Evolutionary conservation across 1,140 invertebrate species (phyloP).

Genomic region (Calliphora vicina): DNA sequence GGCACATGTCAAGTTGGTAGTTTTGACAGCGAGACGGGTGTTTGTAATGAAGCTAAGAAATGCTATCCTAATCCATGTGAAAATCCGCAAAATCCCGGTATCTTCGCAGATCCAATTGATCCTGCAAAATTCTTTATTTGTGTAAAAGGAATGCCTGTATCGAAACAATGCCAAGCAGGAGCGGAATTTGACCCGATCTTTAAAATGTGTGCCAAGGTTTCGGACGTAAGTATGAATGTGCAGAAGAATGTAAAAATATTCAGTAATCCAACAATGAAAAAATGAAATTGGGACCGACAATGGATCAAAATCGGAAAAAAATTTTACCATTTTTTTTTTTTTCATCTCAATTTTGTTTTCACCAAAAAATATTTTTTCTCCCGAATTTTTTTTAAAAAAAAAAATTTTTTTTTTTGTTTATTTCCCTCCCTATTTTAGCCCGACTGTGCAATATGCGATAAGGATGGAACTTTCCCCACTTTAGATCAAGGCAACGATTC

Average conservation of each 20-base stretch:
- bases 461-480: conserved; percentile 40
- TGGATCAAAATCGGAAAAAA: no score
- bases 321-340: no score
- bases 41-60: conserved; percentile 22
- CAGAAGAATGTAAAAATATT: no score
- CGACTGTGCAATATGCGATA: conserved; percentile 37
- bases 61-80: conserved; percentile 31
- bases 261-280: no score
- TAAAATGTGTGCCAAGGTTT: no score
- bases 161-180: not conserved
- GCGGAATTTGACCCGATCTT: not conserved
- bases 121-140: conserved; percentile 33
- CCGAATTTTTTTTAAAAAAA: no score
- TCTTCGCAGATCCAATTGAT: not conserved
- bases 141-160: not conserved
- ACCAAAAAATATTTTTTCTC: no score
- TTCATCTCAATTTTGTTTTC: no score
- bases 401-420: no score
- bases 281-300: no score
- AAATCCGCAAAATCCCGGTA: not conserved
- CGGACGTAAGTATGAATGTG: no score
- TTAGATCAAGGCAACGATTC: conserved; percentile 37
- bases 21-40: conserved; percentile 18
- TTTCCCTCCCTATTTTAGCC: conserved; percentile 45
- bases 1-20: conserved; percentile 42